Evolutionary conservation across 2,888 invertebrate species (phyloP).

Genomic region (Cremastobaeus sp.): DNA sequence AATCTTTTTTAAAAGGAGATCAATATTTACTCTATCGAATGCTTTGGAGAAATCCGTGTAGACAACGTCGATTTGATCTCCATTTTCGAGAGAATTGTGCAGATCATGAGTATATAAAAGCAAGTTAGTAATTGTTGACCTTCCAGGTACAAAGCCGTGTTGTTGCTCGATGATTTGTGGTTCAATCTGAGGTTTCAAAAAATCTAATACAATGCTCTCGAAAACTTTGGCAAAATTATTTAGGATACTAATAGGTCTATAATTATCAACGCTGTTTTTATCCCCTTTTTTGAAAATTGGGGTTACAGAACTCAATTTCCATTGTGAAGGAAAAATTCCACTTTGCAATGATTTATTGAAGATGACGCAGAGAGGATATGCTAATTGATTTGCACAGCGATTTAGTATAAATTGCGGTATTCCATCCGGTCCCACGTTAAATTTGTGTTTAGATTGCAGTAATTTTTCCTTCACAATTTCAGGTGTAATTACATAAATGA

Average conservation of each 20-base stretch:
- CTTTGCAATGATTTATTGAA: constrained; percentile 7
- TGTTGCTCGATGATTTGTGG: constrained; percentile 10
- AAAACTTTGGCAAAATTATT: constrained; percentile 5
- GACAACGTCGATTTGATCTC: constrained; percentile 9
- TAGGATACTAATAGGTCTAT: constrained; percentile 28
- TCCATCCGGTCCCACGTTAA: constrained; percentile 7
- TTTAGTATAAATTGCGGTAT: constrained; percentile 1
- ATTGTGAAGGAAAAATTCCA: neutral
- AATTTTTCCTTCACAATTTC: constrained; percentile 1
- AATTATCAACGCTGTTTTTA: constrained; percentile 8
- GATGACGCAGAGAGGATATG: neutral
- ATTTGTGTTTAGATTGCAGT: neutral
- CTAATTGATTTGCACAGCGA: neutral
- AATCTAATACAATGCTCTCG: constrained; percentile 18
- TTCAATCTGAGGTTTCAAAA: constrained; percentile 7
- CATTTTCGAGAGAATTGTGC: neutral
- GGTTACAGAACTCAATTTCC: constrained; percentile 24
- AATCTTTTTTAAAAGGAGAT: constrained; percentile 2
- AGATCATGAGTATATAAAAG: neutral
- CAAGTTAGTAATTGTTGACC: constrained; percentile 9
- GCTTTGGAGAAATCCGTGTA: constrained; percentile 13
- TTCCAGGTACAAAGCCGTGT: constrained; percentile 7
- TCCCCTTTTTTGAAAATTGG: constrained; percentile 15
- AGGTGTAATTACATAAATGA: neutral
- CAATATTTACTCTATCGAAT: constrained; percentile 7